Evolutionary conservation across 2,888 invertebrate genomes (phyloP).

Genomic region (Pristionchus maxplancki): DNA sequence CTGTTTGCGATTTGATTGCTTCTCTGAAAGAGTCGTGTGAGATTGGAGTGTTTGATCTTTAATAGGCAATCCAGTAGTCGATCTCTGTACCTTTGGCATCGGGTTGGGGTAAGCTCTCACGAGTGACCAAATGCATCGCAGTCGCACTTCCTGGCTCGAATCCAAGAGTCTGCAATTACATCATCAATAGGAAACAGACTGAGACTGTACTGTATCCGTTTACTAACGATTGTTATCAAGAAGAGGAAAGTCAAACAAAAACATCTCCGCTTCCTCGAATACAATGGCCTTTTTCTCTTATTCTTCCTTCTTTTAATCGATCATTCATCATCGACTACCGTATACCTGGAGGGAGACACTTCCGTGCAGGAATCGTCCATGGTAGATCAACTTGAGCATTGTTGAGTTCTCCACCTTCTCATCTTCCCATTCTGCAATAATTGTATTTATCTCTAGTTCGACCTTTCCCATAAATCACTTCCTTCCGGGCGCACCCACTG

Average conservation of each 20-base stretch:
- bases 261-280: slow-evolving; percentile 73
- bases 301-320: neutral
- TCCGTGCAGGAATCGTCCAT: slow-evolving; percentile 99
- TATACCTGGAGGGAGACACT: slow-evolving; percentile 83
- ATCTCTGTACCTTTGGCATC: slow-evolving; percentile 81
- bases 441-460: neutral
- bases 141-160: slow-evolving; percentile 97
- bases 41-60: neutral
- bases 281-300: slow-evolving; percentile 83
- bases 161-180: slow-evolving; percentile 84
- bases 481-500: neutral
- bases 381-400: slow-evolving; percentile 98
- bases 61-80: neutral
- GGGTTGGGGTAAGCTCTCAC: slow-evolving; percentile 99
- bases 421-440: slow-evolving; percentile 90
- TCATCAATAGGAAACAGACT: neutral
- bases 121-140: slow-evolving; percentile 99
- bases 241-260: slow-evolving; percentile 19
- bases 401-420: slow-evolving; percentile 91
- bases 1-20: slow-evolving; percentile 72
- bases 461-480: slow-evolving; percentile 8
- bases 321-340: neutral
- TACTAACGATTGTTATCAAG: neutral
- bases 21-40: slow-evolving; percentile 65
- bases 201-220: neutral